Evolutionary conservation across 2,113 vertebrate species (phyloP).

Genomic region (Cyprinodon brontotheroides): DNA sequence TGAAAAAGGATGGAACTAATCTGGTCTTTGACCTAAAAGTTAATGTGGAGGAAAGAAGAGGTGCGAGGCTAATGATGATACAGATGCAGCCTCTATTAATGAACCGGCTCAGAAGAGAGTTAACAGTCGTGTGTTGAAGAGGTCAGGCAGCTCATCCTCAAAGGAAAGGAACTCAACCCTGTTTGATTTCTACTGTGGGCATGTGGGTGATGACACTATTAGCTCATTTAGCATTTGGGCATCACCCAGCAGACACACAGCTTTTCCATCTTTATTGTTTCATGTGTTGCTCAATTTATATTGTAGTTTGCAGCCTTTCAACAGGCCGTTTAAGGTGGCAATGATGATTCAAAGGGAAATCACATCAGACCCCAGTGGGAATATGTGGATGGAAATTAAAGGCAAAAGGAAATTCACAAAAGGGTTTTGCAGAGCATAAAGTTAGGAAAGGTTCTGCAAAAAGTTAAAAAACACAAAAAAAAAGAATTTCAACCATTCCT

Average conservation of each 20-base stretch:
- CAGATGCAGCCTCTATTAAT: constrained; percentile 36
- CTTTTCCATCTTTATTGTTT: neutral
- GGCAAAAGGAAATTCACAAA: too few species aligned
- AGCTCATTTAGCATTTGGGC: neutral
- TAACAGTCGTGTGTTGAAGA: constrained; percentile 22
- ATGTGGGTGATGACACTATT: constrained; percentile 5
- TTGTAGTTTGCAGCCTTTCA: neutral
- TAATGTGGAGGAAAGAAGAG: neutral
- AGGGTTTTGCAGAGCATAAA: too few species aligned
- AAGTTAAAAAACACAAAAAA: neutral
- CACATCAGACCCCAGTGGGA: neutral
- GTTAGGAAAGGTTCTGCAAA: neutral
- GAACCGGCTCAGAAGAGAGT: constrained; percentile 37
- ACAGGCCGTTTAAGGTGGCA: constrained; percentile 1
- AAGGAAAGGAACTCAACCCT: neutral
- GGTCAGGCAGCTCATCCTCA: constrained; percentile 10
- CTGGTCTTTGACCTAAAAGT: constrained; percentile 13
- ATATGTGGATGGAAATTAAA: neutral
- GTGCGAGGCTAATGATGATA: constrained; percentile 13
- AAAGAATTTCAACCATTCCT: too few species aligned
- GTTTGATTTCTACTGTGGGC: constrained; percentile 1
- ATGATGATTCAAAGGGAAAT: neutral
- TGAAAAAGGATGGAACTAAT: neutral
- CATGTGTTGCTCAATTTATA: too few species aligned
- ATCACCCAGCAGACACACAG: neutral